phyloP scores from a whole-genome alignment of 1,140 invertebrate genomes.

The Ylistrum balloti region DNA sequence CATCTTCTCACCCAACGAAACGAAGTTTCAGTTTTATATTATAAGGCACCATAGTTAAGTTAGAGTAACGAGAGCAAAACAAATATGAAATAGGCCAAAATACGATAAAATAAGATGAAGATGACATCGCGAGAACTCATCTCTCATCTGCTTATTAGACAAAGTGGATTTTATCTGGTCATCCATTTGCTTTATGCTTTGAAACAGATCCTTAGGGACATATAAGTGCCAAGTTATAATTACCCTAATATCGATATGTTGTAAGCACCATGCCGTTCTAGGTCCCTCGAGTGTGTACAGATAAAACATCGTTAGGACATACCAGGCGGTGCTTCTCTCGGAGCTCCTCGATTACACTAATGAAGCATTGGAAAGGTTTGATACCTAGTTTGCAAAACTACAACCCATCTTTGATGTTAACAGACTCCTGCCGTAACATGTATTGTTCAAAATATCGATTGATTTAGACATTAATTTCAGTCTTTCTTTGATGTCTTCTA shows the following conservation, averaged over 20 bases:
- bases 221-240: background rate
- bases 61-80: too few relatives aligned
- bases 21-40: too few relatives aligned
- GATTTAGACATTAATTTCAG: background rate
- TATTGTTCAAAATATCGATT: background rate
- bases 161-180: background rate
- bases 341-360: background rate
- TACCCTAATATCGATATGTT: background rate
- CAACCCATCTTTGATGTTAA: background rate
- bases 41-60: too few relatives aligned
- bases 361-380: background rate
- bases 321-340: constrained; percentile 21
- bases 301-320: background rate
- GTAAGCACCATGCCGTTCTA: background rate
- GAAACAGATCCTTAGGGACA: background rate
- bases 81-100: too few relatives aligned
- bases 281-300: background rate
- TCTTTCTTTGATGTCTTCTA: background rate
- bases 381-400: background rate
- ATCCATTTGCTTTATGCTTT: background rate
- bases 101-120: too few relatives aligned
- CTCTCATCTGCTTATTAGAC: background rate
- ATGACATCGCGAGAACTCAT: background rate
- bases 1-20: too few relatives aligned
- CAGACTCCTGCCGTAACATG: constrained; percentile 7